Base-by-base conservation (phyloP, 2,797 vertebrate genomes). In the Lutjanus campechanus region DNA sequence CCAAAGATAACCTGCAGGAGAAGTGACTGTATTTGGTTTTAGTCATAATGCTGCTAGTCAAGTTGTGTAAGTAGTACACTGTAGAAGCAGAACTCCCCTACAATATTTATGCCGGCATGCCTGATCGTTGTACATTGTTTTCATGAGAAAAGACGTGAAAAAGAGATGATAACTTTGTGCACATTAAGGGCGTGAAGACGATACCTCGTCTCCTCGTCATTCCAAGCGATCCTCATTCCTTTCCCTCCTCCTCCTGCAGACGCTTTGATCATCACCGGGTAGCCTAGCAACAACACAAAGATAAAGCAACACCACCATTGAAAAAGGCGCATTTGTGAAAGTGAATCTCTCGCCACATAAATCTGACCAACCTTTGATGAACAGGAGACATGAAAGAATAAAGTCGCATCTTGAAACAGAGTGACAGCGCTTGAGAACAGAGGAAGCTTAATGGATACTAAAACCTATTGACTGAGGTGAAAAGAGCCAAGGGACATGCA, bases 251-350 rank as follows among this genome's bases (percentile, higher is more conserved):
- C 98, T 87, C 98, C 98, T 81, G 98, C 98, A 83, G 98, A 99
- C 44, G 98, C 98, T 96, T 99, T 99, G 95, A 99, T 99, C 98
- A 99, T 99, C 89, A 99, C 97, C 62, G 98, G 98, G 91, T 99
- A 99, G 90, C 98, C 98, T 99, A 90, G 64, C 11, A 74, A 76
- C 29, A 81, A 46, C 22, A 75, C 36, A 63, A 36, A 64, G 13
- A 56, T n/a, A 61, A 66, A 44, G 15, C 47, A 67, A 40, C 49
- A 55, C 7, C 25, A 51, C 29, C 79, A 8, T 4, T 44, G 41
- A 20, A 44, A 44, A 25, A 54, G 9, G 22, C 46, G 6, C 2
- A 16, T 12, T 10, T 55, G 2, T 47, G 41, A 41, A 67, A 41
- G 5, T 1, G 3, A 22, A 56, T 9, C 19, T 51, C 53, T 60